A percentile compares a stretch with the other conserved stretches of the same genome.
These are phyloP conservation scores for Asbolus verrucosus DNA, from an alignment of 1,140 invertebrate genomes.

Conservation along the genomic window DNA sequence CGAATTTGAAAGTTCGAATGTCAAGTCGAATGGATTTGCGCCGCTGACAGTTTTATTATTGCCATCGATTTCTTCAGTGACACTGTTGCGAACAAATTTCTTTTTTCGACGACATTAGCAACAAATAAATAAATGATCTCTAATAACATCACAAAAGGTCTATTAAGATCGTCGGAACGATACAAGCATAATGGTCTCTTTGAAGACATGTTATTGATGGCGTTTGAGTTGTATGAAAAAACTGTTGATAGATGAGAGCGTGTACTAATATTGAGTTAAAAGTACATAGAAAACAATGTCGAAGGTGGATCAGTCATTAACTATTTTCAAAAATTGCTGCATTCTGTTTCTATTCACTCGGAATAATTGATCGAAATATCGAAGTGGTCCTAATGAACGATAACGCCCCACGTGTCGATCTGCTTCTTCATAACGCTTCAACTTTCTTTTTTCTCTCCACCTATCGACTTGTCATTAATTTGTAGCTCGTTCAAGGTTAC, in stretches of 20 bases:
- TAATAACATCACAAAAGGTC: slow-evolving; percentile 36
- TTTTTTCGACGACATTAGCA: slow-evolving; percentile 2
- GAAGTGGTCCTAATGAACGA: neutral
- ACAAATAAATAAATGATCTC: slow-evolving; percentile 14
- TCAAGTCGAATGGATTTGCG: slow-evolving; percentile 5
- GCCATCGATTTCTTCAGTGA: slow-evolving; percentile 3
- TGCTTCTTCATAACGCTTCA: neutral
- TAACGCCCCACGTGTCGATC: slow-evolving; percentile 17
- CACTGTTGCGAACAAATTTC: slow-evolving; percentile 18
- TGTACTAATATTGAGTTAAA: slow-evolving; percentile 14
- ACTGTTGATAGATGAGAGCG: slow-evolving; percentile 4
- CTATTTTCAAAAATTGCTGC: too few relatives aligned
- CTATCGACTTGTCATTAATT: slow-evolving; percentile 36
- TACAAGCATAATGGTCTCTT: slow-evolving; percentile 28
- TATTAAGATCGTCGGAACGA: slow-evolving; percentile 17
- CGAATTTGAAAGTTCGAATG: slow-evolving; percentile 20
- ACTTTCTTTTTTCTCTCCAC: slow-evolving; percentile 16
- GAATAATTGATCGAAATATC: slow-evolving; percentile 8
- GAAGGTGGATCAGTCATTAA: neutral
- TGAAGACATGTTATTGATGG: slow-evolving; percentile 16
- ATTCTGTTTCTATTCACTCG: too few relatives aligned
- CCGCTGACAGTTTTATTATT: slow-evolving; percentile 14
- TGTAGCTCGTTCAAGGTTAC: slow-evolving; percentile 40
- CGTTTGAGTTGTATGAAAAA: slow-evolving; percentile 8
- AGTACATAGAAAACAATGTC: slow-evolving; percentile 16